Evolutionary conservation across 2,888 invertebrate genomes (phyloP).

Genomic region (Aricia artaxerxes): DNA sequence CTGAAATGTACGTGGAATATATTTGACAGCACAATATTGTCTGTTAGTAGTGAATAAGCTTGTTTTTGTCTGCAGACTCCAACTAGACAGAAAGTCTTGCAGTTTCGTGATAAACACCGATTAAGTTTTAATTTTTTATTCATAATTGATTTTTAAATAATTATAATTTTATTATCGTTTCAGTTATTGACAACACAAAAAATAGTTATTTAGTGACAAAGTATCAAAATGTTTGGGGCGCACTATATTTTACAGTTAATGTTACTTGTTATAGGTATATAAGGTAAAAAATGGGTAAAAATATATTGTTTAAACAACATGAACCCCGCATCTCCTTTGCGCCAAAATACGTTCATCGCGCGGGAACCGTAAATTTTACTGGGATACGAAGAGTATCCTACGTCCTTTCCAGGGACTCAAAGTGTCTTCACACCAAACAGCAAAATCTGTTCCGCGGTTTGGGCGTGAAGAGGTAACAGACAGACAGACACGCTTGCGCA

Average conservation of each 20-base stretch:
- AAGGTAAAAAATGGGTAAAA: not conserved
- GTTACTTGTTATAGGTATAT: not conserved
- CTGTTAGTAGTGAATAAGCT: not conserved
- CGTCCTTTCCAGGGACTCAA: too few relatives aligned
- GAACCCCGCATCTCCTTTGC: too few relatives aligned
- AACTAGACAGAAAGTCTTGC: not conserved
- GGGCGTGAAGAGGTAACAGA: too few relatives aligned
- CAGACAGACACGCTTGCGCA: too few relatives aligned
- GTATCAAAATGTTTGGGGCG: not conserved
- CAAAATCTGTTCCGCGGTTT: too few relatives aligned
- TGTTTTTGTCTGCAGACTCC: not conserved
- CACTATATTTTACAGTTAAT: not conserved
- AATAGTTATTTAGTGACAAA: not conserved
- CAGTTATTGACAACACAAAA: not conserved
- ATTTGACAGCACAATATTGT: slow-evolving; percentile 15
- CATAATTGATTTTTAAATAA: not conserved
- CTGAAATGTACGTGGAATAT: not conserved
- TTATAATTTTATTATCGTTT: not conserved
- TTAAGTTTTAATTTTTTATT: not conserved
- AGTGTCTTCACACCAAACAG: too few relatives aligned
- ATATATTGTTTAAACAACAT: too few relatives aligned
- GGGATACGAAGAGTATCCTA: too few relatives aligned
- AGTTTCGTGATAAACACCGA: not conserved
- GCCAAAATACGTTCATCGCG: too few relatives aligned
- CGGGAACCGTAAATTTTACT: too few relatives aligned